Conservation (phyloP, 2,888 invertebrate genomes). For the Lagria hirta region DNA sequence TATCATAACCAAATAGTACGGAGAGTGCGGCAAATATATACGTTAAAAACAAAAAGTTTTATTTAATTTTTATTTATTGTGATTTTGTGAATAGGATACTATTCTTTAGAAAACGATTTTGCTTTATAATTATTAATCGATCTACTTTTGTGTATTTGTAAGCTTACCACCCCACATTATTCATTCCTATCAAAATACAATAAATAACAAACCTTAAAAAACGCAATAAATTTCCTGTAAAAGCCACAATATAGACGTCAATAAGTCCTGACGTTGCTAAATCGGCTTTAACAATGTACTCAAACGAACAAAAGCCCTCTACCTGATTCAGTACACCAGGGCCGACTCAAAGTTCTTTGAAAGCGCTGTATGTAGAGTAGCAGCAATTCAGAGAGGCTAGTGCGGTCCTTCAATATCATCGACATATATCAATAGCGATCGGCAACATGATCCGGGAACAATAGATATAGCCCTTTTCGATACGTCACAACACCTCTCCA, state of each 20-base stretch:
- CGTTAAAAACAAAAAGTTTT: no score
- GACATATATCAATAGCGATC: constrained; percentile 47
- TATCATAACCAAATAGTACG: no score
- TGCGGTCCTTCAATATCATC: constrained; percentile 36
- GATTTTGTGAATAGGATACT: no score
- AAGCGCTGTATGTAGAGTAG: background rate
- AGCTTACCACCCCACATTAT: no score
- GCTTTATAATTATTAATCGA: no score
- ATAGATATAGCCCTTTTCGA: constrained; percentile 40
- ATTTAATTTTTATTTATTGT: no score
- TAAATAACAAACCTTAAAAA: constrained; percentile 21
- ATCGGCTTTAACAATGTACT: constrained; percentile 39
- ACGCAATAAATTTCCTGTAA: constrained; percentile 33
- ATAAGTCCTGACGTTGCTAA: constrained; percentile 38
- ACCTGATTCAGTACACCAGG: constrained; percentile 24
- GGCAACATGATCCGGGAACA: constrained; percentile 44
- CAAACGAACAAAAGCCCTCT: constrained; percentile 34
- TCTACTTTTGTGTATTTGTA: constrained; percentile 2
- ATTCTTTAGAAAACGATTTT: no score
- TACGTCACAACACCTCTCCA: constrained; percentile 52
- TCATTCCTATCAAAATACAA: constrained; percentile 25
- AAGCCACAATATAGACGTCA: constrained; percentile 39
- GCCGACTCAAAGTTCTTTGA: constrained; percentile 6
- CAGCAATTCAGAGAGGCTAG: constrained; percentile 10
- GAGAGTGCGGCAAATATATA: no score